Evolutionary conservation across 2,113 vertebrate species (phyloP).

Genomic region (Grammomys dolichurus): DNA sequence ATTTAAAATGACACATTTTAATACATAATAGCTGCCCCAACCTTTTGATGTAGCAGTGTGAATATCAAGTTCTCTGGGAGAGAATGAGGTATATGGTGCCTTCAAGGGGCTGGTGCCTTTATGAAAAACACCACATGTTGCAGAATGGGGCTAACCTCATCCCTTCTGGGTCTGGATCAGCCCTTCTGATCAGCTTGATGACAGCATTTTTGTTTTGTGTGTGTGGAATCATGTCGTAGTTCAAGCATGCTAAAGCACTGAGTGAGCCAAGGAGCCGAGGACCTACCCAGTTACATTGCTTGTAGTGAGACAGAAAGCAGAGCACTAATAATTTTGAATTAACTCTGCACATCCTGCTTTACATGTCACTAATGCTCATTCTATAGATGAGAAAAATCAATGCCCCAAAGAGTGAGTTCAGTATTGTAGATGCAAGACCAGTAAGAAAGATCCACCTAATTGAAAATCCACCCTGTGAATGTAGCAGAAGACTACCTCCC

Average conservation of each 20-base stretch:
- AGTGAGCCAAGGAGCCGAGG: neutral
- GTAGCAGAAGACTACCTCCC: neutral
- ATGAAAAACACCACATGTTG: constrained; percentile 24
- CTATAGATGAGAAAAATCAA: neutral
- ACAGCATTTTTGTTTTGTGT: neutral
- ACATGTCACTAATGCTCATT: neutral
- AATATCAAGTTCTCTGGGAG: constrained; percentile 82
- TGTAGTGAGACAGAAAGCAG: neutral
- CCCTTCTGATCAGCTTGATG: constrained; percentile 56
- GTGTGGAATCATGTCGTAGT: neutral
- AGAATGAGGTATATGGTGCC: constrained; percentile 76
- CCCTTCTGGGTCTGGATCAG: neutral
- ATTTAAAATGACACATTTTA: constrained; percentile 89
- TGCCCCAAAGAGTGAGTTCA: neutral
- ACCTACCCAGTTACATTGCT: neutral
- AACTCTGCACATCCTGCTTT: neutral
- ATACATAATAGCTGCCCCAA: constrained; percentile 86
- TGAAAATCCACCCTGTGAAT: neutral
- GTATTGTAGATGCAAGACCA: neutral
- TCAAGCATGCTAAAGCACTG: constrained; percentile 18
- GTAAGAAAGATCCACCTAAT: neutral
- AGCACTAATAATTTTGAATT: neutral
- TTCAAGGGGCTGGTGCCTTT: constrained; percentile 81
- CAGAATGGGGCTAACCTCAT: constrained; percentile 41
- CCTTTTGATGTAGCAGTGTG: constrained; percentile 84